These are phyloP conservation scores for Aradophagus sp. DNA, from an alignment of 1,140 invertebrate genomes.

Conservation along the genomic window DNA sequence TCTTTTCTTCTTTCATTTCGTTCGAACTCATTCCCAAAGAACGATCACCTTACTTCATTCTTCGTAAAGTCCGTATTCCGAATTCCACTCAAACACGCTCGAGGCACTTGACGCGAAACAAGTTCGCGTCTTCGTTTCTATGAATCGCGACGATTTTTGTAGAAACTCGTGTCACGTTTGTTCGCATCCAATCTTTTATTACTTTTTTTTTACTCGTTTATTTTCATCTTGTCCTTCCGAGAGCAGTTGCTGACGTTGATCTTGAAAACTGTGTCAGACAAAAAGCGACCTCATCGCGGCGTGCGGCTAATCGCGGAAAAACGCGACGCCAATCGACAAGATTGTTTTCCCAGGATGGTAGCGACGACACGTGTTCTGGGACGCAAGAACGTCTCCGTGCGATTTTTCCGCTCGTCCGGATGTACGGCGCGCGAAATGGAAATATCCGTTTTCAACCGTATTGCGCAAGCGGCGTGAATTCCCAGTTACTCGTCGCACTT, in stretches of 20 bases:
- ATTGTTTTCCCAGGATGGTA: constrained; percentile 26
- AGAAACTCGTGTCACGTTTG: too few relatives aligned
- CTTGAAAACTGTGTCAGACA: constrained; percentile 24
- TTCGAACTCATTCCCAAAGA: too few relatives aligned
- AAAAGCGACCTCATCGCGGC: constrained; percentile 5
- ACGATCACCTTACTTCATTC: too few relatives aligned
- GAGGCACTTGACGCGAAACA: too few relatives aligned
- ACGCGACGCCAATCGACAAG: constrained; percentile 26
- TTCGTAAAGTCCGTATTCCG: too few relatives aligned
- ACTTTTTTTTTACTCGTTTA: too few relatives aligned
- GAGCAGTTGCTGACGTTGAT: constrained; percentile 12
- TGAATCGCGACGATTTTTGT: too few relatives aligned
- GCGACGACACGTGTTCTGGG: constrained; percentile 56
- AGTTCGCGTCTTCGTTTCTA: too few relatives aligned
- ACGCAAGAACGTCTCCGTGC: constrained; percentile 58
- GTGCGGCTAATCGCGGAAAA: constrained; percentile 36
- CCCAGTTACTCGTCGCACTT: constrained; percentile 24
- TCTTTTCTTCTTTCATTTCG: too few relatives aligned
- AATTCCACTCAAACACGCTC: too few relatives aligned
- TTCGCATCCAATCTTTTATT: too few relatives aligned
- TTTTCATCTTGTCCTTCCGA: too few relatives aligned
- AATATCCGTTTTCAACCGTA: constrained; percentile 47
- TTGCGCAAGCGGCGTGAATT: constrained; percentile 42
- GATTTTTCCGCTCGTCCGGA: constrained; percentile 52
- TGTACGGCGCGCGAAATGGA: constrained; percentile 27